Evolutionary conservation across 1,140 invertebrate genomes (phyloP).

Genomic region (Planococcus citri): DNA sequence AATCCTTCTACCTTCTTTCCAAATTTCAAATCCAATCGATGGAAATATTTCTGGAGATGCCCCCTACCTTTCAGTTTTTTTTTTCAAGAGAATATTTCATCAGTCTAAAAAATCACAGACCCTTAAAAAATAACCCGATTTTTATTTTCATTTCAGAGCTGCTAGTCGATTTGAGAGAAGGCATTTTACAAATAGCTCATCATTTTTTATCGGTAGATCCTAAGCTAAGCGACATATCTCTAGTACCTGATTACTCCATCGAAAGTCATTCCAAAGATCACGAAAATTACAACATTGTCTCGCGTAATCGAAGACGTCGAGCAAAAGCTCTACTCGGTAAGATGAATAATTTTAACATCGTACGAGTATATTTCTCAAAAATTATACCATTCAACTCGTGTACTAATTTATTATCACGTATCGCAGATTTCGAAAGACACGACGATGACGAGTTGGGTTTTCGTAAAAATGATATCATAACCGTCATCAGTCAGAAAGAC

Average conservation of each 20-base stretch:
- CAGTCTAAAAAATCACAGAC: no score
- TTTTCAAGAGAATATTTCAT: no score
- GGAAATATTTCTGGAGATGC: no score
- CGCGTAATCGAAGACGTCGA: constrained; percentile 68
- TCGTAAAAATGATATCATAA: constrained; percentile 95
- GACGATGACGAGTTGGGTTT: constrained; percentile 98
- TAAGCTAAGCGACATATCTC: constrained; percentile 53
- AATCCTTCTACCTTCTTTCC: no score
- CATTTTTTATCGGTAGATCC: constrained; percentile 77
- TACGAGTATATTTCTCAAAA: not conserved
- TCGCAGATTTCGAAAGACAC: constrained; percentile 86
- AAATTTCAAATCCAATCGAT: no score
- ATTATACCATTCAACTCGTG: no score
- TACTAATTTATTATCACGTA: not conserved
- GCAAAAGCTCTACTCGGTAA: constrained; percentile 82
- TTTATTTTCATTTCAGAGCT: constrained; percentile 56
- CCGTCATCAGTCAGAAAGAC: constrained; percentile 93
- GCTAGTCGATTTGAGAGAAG: constrained; percentile 89
- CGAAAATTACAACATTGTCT: constrained; percentile 85
- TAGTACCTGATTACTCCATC: constrained; percentile 87
- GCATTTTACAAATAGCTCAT: constrained; percentile 76
- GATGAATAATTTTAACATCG: constrained; percentile 21
- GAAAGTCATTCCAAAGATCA: constrained; percentile 90
- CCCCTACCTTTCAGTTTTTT: no score
- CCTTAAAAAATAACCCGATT: no score